Base-by-base conservation (phyloP, 2,113 vertebrate species). In the Melospiza georgiana region DNA sequence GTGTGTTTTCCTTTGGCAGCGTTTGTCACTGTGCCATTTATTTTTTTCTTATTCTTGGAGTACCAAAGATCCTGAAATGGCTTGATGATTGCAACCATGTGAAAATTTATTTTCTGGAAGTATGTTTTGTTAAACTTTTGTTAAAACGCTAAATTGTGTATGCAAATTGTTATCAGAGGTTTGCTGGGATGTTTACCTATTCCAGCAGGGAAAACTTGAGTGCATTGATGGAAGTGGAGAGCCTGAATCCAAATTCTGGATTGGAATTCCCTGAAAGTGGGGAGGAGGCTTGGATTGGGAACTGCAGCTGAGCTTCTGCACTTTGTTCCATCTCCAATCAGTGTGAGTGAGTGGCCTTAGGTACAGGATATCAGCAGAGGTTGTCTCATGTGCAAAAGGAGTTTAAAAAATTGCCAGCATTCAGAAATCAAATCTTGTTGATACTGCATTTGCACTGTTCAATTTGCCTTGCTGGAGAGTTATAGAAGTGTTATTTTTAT, bases 31-130 rank as follows among this genome's bases (percentile, higher is more conserved):
- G 94, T 98, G 97, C 97, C 96, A 97, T 97, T 97, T 95, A 95
- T 82, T 95, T 96, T 37, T 95, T 95, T 95, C 85, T 95, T 97
- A 76, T 87, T 85, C 95, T 97, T 94, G 93, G 92, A 97, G 97
- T 98, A 98, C 98, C 98, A 98, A 98, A 98, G 98, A 98, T 97
- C 97, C 97, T 97, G 96, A 97, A 96, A 96, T 96, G 95, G 97
- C 96, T 97, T 96, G 96, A 97, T 95, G 95, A 92, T 95, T 95
- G 76, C 89, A 93, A 52, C 63, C 65, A 73, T 77, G 94, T 94
- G 69, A 89, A 94, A 66, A 79, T 92, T 92, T 75, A 55, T 95
- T 97, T 95, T 93, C 71, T 90, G 72, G 84, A 83, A 91, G 57
- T 92, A 58, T 54, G 62, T 92, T 92, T 85, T 95, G 85, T 95